Base-by-base conservation (phyloP, 2,888 invertebrate species). In the Patella ulyssiponensis region DNA sequence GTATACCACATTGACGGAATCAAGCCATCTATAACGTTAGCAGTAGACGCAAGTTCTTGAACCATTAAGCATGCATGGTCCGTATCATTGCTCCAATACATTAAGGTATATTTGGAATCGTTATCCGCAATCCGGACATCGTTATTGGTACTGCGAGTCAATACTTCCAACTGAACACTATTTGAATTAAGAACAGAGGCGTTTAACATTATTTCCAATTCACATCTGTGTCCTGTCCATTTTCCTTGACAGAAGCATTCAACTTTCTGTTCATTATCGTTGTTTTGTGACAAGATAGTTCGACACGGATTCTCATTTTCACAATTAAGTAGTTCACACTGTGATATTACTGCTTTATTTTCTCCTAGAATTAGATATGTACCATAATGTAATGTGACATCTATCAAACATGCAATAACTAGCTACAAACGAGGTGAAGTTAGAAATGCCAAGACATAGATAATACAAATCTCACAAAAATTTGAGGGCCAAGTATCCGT, bases 301-400 rank as follows among this genome's bases (percentile, higher is more conserved):
- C 76, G 77, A 71, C 82, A 82, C 9, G 78, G 79, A 71, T 80
- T 82, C 70, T 76, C 75, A 74, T 82, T 77, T 58, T 78, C 75
- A 72, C 82, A 82, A 33, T 74, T 77, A 3, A 82, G 75, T 15
- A 81, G 72, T 7, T 82, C 80, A 53, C 82, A 82, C 44, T 44
- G 44, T 44, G 44, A 44, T 44, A 44, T 44, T 44, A 44, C 44
- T 44, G 7, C 44, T 44, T 44, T 44, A 44, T 44, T 44, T 44
- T 44, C 44, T 44, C 44, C 44, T 44, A 1, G 44, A 44, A 44
- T 44, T 44, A 44, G 44, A 44, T 44, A 44, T 44, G 9, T 9
- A 44, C 44, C 7, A 44, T 44, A 9, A 44, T 7, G 44, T 44
- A 44, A 44, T 44, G 9, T 44, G 44, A 44, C 44, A 44, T 44